A percentile compares a stretch with the other conserved stretches of the same genome.
phyloP scores from a whole-genome alignment of 2,888 invertebrate genomes.

The Pterobdella sp. region DNA sequence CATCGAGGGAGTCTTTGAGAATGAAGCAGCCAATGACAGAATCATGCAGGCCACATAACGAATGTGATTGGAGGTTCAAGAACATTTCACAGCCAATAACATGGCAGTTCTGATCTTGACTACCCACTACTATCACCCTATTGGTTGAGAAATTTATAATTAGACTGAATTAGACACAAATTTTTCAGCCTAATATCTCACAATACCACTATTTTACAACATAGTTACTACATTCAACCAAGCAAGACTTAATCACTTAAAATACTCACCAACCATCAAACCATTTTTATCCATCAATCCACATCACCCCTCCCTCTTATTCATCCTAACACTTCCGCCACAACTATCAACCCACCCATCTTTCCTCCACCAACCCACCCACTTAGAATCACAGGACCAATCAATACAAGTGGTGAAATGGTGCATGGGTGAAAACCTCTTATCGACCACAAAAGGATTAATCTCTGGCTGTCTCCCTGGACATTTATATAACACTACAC shows the following conservation, averaged over 20 bases:
- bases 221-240: background rate
- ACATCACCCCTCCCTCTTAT: background rate
- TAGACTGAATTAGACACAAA: background rate
- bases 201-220: background rate
- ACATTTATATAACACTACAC: constrained; percentile 68
- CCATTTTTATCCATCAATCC: background rate
- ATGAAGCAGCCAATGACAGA: constrained; percentile 78
- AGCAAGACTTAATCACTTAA: background rate
- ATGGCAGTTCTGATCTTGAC: constrained; percentile 71
- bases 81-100: constrained; percentile 11
- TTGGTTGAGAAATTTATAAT: background rate
- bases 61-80: background rate
- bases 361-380: no score
- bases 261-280: background rate
- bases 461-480: constrained; percentile 74
- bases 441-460: constrained; percentile 76
- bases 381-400: constrained; percentile 86
- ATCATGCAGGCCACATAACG: constrained; percentile 76
- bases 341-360: no score
- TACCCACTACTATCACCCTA: constrained; percentile 74
- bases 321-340: background rate
- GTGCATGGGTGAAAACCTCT: constrained; percentile 70
- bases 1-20: constrained; percentile 72
- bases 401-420: constrained; percentile 78
- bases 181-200: background rate